Conservation (phyloP, 2,113 vertebrate species). For the Neopipo cinnamomea region DNA sequence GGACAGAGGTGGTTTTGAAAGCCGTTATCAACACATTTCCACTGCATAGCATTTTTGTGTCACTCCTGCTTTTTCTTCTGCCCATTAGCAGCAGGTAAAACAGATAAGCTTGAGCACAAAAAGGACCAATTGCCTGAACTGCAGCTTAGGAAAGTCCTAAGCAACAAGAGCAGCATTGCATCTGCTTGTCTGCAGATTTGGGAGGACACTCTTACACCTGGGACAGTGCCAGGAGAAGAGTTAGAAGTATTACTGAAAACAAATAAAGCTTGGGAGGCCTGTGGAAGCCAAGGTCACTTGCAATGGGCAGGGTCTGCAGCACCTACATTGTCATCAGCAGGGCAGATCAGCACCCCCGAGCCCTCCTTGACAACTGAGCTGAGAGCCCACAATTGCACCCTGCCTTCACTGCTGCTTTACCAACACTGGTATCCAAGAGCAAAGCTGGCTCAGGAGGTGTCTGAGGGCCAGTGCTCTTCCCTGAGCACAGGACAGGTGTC, state of each 20-base stretch:
- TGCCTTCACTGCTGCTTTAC: background rate
- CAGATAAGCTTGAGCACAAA: background rate
- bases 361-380: background rate
- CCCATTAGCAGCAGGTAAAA: background rate
- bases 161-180: background rate
- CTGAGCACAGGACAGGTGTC: background rate
- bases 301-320: background rate
- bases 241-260: background rate
- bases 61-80: background rate
- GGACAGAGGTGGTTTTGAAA: background rate
- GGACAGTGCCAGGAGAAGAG: background rate
- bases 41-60: background rate
- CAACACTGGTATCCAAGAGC: background rate
- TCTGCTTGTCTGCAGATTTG: background rate
- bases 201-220: background rate
- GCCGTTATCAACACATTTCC: background rate
- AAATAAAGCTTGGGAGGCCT: background rate
- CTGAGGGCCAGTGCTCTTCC: background rate
- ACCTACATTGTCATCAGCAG: background rate
- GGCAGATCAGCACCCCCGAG: background rate
- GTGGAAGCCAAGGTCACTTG: background rate
- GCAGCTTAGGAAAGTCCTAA: background rate
- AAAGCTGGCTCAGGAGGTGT: background rate
- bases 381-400: fast-evolving
- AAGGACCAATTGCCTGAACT: background rate